These are phyloP conservation scores for Andricus grossulariae DNA, from an alignment of 1,140 invertebrate species.

Conservation along the genomic window DNA sequence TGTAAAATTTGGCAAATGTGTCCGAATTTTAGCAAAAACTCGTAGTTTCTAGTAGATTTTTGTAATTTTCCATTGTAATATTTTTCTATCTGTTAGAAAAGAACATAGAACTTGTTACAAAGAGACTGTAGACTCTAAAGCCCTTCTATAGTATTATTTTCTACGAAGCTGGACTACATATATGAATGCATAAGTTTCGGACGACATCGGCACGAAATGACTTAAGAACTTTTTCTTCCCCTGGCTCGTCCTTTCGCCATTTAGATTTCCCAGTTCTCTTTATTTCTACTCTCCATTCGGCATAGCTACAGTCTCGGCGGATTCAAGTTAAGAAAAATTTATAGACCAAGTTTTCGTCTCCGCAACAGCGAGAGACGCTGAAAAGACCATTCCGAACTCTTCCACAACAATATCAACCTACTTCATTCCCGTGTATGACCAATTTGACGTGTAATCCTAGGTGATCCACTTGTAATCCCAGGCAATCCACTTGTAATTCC, in stretches of 20 bases:
- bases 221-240: slow-evolving; percentile 11
- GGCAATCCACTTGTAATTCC: not conserved
- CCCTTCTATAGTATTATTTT: not conserved
- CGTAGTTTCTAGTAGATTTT: no score
- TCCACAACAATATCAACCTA: slow-evolving; percentile 16
- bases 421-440: not conserved
- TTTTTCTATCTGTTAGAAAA: no score
- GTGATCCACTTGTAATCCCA: not conserved
- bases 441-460: not conserved
- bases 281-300: not conserved
- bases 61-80: no score
- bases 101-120: no score
- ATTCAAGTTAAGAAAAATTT: slow-evolving; percentile 34
- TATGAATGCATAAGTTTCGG: slow-evolving; percentile 20
- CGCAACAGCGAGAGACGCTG: slow-evolving; percentile 25
- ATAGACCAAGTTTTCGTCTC: slow-evolving; percentile 40
- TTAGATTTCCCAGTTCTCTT: slow-evolving; percentile 30
- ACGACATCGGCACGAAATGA: slow-evolving; percentile 3
- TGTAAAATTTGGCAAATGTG: no score
- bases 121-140: no score
- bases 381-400: slow-evolving; percentile 20
- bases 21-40: no score
- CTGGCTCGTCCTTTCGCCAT: slow-evolving; percentile 14
- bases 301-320: not conserved
- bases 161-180: not conserved